phyloP scores from a whole-genome alignment of 2,888 invertebrate genomes.

The Camponotus fellah region DNA sequence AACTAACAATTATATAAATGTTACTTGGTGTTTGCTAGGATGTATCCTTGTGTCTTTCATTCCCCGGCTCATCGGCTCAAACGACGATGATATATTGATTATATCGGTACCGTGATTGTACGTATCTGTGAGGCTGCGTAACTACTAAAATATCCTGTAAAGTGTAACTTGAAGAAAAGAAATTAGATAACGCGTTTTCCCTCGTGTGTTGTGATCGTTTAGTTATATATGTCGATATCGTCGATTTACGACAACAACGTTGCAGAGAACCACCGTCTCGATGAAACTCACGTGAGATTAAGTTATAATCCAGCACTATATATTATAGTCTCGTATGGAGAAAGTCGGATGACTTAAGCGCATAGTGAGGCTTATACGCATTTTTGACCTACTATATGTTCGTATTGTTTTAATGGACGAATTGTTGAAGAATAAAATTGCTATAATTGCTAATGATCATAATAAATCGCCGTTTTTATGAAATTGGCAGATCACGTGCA shows the following conservation, averaged over 20 bases:
- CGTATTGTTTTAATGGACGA: constrained; percentile 59
- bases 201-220: constrained; percentile 43
- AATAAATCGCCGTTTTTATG: constrained; percentile 63
- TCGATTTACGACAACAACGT: constrained; percentile 15
- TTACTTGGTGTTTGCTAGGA: background rate
- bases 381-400: constrained; percentile 46
- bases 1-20: too few species aligned
- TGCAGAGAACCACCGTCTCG: constrained; percentile 4
- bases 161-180: constrained; percentile 4
- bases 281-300: constrained; percentile 41
- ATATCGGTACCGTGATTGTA: constrained; percentile 2
- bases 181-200: constrained; percentile 24
- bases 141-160: constrained; percentile 31
- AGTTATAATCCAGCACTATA: constrained; percentile 37
- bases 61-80: constrained; percentile 52
- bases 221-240: constrained; percentile 10
- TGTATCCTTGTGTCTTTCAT: constrained; percentile 65
- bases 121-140: constrained; percentile 45
- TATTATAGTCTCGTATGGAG: constrained; percentile 15
- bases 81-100: constrained; percentile 16
- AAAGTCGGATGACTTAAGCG: background rate
- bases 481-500: constrained; percentile 67
- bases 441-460: constrained; percentile 46
- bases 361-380: constrained; percentile 40
- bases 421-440: constrained; percentile 61